Conservation (phyloP, 2,888 invertebrate genomes). For the Euclidia mi region DNA sequence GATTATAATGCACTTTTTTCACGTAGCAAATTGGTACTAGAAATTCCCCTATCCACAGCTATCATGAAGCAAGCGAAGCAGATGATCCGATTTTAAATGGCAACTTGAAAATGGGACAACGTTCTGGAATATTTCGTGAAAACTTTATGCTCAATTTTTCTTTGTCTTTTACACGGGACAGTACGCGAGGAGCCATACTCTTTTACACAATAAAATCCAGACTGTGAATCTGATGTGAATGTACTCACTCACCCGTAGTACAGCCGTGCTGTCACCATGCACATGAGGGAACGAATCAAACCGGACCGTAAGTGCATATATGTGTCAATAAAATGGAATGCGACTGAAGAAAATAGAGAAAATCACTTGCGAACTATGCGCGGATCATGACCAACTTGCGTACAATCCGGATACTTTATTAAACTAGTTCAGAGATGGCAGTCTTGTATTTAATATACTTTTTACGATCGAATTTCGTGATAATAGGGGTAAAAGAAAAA, state of each 20-base stretch:
- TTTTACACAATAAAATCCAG: conserved; percentile 47
- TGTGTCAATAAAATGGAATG: conserved; percentile 36
- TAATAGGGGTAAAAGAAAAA: conserved; percentile 10
- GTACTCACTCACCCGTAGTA: conserved; percentile 12
- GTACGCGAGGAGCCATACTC: conserved; percentile 28
- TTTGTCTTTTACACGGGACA: conserved; percentile 17
- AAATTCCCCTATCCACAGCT: no score
- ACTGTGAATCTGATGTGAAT: conserved; percentile 22
- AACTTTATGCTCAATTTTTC: conserved; percentile 11
- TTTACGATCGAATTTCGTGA: conserved; percentile 32
- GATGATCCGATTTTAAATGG: no score
- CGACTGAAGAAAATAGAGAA: conserved; percentile 23
- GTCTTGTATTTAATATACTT: conserved; percentile 13
- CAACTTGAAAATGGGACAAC: no score
- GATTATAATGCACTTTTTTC: no score
- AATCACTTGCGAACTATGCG: conserved; percentile 12
- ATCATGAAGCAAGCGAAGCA: no score
- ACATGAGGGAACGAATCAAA: conserved; percentile 32
- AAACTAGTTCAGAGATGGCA: conserved; percentile 17
- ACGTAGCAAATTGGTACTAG: no score
- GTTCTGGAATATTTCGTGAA: background rate
- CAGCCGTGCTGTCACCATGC: conserved; percentile 14
- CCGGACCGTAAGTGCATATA: conserved; percentile 44
- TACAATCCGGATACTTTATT: conserved; percentile 22
- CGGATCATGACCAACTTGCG: conserved; percentile 20